Base-by-base conservation (phyloP, 2,797 vertebrate genomes). In the Eutrigla gurnardus region DNA sequence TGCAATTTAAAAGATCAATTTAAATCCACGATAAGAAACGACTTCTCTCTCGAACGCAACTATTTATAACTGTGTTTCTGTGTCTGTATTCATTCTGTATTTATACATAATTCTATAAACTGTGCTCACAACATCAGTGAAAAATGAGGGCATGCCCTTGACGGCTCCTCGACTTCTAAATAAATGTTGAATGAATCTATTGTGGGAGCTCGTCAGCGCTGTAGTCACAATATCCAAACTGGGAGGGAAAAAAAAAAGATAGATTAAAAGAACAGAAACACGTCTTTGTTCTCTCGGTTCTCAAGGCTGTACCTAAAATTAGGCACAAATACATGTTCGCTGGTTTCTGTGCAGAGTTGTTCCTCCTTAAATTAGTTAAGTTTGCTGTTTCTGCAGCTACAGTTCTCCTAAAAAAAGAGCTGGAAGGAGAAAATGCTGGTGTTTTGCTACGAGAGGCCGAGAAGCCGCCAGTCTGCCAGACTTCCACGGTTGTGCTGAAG, bases 401-500 rank as follows among this genome's bases (percentile, higher is more conserved):
- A 39, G 17, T 9, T 70, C 32, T 33, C 5, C 58, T 6, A 35
- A 4, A 13, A 13, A 61, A 71, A 14, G 53, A 15, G 18, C 17
- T 54, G 57, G 32, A 5, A 54, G 10, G 40, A 52, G 35, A 79
- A 71, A 72, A 55, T 45, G n/a, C 14, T 73, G 13, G 32, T 55
- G 45, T 72, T 73, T 40, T 45, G 35, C 15, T 66, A 64, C 1
- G 33, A 57, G 73, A 70, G 58, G 72, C 53, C 50, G 42, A 39
- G n/a, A 25, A 73, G 53, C 17, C 8, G 15, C 14, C 25, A 53
- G 55, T 74, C 65, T 53, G 71, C 53, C 46, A 68, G 32, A 74
- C 67, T 70, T 82, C 47, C 37, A 75, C 5, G 43, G 45, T 59
- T 79, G 61, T 47, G 68, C 68, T 82, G 46, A 54, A 87, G 84